Conservation (phyloP, 2,797 vertebrate species). For the Hapalemur alaotrensis region DNA sequence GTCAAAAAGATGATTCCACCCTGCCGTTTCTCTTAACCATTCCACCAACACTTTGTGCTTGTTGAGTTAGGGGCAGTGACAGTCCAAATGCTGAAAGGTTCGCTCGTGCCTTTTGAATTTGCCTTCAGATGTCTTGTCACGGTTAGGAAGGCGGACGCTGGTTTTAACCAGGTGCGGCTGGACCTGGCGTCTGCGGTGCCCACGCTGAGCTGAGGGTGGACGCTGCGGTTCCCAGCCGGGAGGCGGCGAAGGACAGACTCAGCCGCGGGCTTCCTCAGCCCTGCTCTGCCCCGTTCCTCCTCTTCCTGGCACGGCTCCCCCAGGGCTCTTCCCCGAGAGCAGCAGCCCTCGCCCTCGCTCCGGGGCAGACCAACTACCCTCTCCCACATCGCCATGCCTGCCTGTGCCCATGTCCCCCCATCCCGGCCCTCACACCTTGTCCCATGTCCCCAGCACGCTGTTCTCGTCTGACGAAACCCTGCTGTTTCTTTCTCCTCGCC, state of each 20-base stretch:
- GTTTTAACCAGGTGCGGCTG: too few relatives aligned
- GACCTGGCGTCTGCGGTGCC: neutral
- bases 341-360: neutral
- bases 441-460: neutral
- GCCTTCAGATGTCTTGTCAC: neutral
- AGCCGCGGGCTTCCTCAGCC: neutral
- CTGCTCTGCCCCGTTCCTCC: neutral
- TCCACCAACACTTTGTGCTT: neutral
- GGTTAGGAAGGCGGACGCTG: neutral
- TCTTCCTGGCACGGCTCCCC: too few relatives aligned
- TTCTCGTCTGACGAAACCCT: too few relatives aligned
- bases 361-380: neutral
- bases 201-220: neutral
- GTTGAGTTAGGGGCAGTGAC: neutral
- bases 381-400: neutral
- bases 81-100: neutral
- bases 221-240: neutral
- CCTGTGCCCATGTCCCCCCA: neutral
- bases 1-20: neutral
- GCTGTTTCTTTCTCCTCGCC: neutral
- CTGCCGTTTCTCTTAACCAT: neutral
- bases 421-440: neutral
- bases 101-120: neutral
- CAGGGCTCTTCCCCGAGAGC: neutral
- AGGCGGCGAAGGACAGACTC: too few relatives aligned